phyloP scores from a whole-genome alignment of 1,140 invertebrate species.

The Archivesica marissinica region DNA sequence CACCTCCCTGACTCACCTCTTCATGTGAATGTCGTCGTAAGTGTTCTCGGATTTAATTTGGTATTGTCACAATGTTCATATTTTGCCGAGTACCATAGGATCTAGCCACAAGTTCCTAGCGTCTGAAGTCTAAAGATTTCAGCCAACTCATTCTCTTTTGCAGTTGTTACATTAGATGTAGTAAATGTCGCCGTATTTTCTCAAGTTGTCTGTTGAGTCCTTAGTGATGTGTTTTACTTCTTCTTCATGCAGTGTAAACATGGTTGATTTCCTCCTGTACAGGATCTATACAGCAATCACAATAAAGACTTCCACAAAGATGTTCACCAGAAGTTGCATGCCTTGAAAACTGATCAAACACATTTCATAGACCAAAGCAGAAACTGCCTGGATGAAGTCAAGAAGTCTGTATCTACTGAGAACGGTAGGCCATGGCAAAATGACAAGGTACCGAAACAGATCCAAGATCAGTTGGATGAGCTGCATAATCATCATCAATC shows the following conservation, averaged over 20 bases:
- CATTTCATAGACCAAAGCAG: constrained; percentile 3
- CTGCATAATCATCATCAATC: constrained; percentile 47
- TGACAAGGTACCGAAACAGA: constrained; percentile 34
- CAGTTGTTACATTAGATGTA: no score
- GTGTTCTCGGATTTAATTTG: no score
- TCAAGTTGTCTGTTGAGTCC: no score
- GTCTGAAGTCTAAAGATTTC: no score
- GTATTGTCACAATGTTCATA: no score
- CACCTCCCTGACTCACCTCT: no score
- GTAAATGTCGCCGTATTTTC: no score
- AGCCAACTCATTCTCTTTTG: no score
- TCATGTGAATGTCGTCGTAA: no score
- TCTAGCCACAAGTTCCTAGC: no score
- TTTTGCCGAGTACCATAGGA: no score
- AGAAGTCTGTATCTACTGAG: background rate
- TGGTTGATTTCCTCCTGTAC: background rate
- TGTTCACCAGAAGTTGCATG: constrained; percentile 1
- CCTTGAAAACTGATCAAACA: background rate
- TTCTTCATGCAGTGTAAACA: background rate
- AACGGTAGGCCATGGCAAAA: constrained; percentile 43
- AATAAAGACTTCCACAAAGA: constrained; percentile 1
- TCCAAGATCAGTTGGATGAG: constrained; percentile 51
- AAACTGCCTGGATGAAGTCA: background rate
- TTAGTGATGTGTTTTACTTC: background rate
- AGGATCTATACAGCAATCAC: background rate